Evolutionary conservation across 35 echinoderm and acorn worm genomes (phyloP).

Genomic region (Eucidaris tribuloides): DNA sequence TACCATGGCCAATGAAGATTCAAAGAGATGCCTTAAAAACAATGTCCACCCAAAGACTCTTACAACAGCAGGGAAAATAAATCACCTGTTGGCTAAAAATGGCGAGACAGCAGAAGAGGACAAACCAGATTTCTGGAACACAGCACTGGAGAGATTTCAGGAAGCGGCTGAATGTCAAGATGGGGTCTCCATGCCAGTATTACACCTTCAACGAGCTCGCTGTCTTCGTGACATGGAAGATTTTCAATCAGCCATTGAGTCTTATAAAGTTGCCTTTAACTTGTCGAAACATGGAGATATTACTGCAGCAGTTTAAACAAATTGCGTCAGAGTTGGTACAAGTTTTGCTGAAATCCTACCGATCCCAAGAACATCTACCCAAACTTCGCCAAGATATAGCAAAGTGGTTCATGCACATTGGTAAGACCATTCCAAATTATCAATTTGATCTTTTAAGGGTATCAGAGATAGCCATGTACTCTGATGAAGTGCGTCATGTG

Average conservation of each 20-base stretch:
- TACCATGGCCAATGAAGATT: not conserved
- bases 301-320: not conserved
- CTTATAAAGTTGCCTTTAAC: conserved; percentile 6
- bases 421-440: no score
- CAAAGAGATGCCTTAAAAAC: not conserved
- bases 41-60: not conserved
- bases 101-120: no score
- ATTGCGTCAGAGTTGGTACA: not conserved
- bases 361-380: no score
- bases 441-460: no score
- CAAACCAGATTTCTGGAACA: not conserved
- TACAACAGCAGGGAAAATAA: not conserved
- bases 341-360: no score
- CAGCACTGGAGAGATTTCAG: conserved; percentile 6
- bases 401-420: no score
- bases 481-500: no score
- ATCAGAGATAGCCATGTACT: no score
- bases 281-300: not conserved
- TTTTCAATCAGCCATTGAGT: not conserved
- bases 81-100: not conserved
- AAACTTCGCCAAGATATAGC: no score
- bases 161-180: not conserved
- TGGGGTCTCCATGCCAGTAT: not conserved
- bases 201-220: not conserved
- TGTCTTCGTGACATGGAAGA: not conserved